Base-by-base conservation (phyloP, 1,140 invertebrate genomes). In the Drosophila mauritiana region DNA sequence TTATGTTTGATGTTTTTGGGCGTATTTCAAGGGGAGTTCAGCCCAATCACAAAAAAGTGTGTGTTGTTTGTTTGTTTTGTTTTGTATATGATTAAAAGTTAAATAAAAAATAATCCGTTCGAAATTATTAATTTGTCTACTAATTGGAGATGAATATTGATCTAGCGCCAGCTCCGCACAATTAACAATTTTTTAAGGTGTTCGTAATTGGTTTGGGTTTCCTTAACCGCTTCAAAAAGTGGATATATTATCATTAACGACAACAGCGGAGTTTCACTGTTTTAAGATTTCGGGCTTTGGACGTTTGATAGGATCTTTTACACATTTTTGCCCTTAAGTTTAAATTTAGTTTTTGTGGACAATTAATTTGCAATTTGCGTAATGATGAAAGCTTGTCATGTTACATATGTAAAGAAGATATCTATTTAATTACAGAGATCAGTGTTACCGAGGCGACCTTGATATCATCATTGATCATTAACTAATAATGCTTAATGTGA, bases 1-100 rank as follows among this genome's bases (percentile, higher is more conserved):
- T 27, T 31, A 22, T 56, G 12, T 59, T 42, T 37, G 31, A 31
- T 36, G n/a, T 55, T 82, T 43, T 65, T 10, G 8, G 62, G 37
- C 17, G 61, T 42, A 52, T 67, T 79, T 61, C 53, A 52, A 61
- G 37, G 72, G 53, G 52, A n/a, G 40, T 11, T 11, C 13, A 10
- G 43, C 3, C 58, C 75, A 84, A 75, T 79, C 63, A 83, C 80
- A 83, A 78, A 62, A 43, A 53, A 20, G 65, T 51, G 15, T 58
- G 22, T 27, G 20, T 43, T 17, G 17, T 17, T 17, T 17, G 17
- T 17, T 17, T 17, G 17, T 17, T 17, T 17, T 17, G 34, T 70
- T 56, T n/a, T 62, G 31, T 73, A 25, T 27, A 55, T 74, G 70
- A 74, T 74, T 74, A 40, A 37, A 46, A 54, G n/a, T 48, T 20